phyloP scores from a whole-genome alignment of 2,113 vertebrate genomes.

The Periophthalmodon schlosseri region DNA sequence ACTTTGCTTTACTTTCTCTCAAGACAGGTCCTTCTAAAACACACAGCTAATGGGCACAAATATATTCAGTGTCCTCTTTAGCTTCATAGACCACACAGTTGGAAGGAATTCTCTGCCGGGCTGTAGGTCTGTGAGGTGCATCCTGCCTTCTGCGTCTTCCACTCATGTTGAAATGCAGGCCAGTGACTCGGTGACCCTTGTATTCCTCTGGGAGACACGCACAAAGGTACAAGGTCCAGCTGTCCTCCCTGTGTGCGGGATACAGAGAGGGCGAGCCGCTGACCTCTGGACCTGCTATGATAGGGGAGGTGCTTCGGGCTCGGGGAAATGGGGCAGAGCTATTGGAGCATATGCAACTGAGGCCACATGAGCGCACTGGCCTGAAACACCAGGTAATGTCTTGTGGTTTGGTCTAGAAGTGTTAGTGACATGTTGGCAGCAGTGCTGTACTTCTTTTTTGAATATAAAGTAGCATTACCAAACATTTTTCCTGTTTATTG shows the following conservation, averaged over 20 bases:
- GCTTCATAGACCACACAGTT: neutral
- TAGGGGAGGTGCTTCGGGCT: constrained; percentile 37
- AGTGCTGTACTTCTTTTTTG: neutral
- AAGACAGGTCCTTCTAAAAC: neutral
- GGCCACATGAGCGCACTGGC: constrained; percentile 56
- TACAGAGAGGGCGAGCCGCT: constrained; percentile 46
- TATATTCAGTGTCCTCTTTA: constrained; percentile 3
- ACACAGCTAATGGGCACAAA: neutral
- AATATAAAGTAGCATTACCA: neutral
- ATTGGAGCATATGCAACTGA: constrained; percentile 57
- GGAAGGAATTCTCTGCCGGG: neutral
- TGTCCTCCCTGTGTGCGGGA: constrained; percentile 53
- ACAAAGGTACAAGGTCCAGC: constrained; percentile 42
- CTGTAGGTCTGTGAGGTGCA: neutral
- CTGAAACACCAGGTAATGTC: constrained; percentile 64
- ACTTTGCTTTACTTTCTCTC: neutral
- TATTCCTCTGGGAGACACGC: constrained; percentile 14
- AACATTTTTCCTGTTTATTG: constrained; percentile 17
- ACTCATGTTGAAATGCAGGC: constrained; percentile 20
- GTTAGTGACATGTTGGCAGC: constrained; percentile 42
- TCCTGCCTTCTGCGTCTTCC: constrained; percentile 20
- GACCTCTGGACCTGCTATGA: constrained; percentile 59
- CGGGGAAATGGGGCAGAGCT: constrained; percentile 61
- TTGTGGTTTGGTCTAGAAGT: constrained; percentile 51
- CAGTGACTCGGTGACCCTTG: constrained; percentile 33